Evolutionary conservation across 2,888 invertebrate genomes (phyloP), one percentile per base, ranked within the genome.

Genomic region (Heliconius hortense): DNA sequence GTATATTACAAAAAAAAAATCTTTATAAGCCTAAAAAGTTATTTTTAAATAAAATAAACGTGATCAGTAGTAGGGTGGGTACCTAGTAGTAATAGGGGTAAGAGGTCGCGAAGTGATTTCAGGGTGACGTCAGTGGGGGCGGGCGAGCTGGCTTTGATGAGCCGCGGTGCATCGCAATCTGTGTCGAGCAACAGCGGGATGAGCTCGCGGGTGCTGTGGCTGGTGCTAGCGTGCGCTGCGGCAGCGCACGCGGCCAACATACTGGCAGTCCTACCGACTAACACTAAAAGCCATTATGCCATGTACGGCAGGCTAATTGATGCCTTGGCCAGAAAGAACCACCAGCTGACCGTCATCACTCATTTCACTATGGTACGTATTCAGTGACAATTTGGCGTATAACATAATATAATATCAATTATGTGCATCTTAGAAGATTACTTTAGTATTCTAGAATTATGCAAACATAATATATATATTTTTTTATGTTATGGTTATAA

Each of bases 251-350:
- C 90, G 73, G 94, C 94, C 53, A 87, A 91, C 26, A 82, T 94
- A 56, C 87, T 94, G 59, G 94, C 89, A 77, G 90, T 94, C 64
- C 85, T 94, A 81, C 94, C 94, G 31, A 94, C 94, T 67, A 92
- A 94, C 86, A 94, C 94, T 66, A 90, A 91, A 81, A 95, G 95
- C 85, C 94, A 95, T 84, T 90, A 92, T 79, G 94, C 94, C 75
- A 94, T 94, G 91, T 94, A 94, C 81, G 92, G 94, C 76, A 87
- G 89, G 74, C 88, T 95, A 26, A 83, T 94, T 31, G 89, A 91
- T 35, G 94, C 91, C 1, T 88, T 95, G 28, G 94, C 93, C 13
- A 82, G 80, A 48, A 86, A 85, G 72, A 86, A 92, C 48, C 93
- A 94, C 74, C 88, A 94, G 4, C 85, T 95, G 21, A 94, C 94